phyloP scores from a whole-genome alignment of 2,113 vertebrate species.

The Vireo altiloquus region DNA sequence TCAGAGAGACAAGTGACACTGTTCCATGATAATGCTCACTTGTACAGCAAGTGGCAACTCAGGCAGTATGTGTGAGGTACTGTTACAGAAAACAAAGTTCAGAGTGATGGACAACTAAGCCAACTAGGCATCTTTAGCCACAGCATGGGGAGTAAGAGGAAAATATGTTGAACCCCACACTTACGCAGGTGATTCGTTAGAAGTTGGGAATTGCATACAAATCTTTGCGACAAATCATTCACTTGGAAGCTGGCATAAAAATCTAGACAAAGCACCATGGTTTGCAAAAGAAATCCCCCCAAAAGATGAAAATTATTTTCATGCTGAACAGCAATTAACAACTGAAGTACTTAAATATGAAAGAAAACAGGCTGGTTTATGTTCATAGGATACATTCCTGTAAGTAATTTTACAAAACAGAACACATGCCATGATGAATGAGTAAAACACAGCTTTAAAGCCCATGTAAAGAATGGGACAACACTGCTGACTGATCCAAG shows the following conservation, averaged over 20 bases:
- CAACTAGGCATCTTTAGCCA: not conserved
- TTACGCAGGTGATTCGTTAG: not conserved
- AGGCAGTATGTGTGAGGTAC: conserved; percentile 45
- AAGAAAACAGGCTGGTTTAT: not conserved
- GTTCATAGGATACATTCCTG: not conserved
- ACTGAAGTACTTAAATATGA: not conserved
- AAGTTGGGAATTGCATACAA: not conserved
- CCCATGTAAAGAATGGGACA: not conserved
- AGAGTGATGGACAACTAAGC: not conserved
- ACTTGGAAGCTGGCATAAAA: not conserved
- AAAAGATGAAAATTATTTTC: conserved; percentile 20
- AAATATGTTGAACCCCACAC: not conserved
- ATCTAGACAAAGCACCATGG: not conserved
- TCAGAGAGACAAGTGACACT: conserved; percentile 53
- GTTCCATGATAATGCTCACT: conserved; percentile 64
- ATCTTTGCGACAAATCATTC: not conserved
- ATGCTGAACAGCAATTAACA: conserved; percentile 47
- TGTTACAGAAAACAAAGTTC: not conserved
- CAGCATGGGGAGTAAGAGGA: not conserved
- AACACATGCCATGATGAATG: not conserved
- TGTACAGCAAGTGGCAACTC: conserved; percentile 62
- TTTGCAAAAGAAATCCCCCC: not conserved
- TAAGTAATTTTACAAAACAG: conserved; percentile 3
- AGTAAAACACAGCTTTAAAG: not conserved
- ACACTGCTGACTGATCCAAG: conserved; percentile 1